Evolutionary conservation across 2,113 vertebrate genomes (phyloP), one percentile per base, ranked within the genome.

Genomic region (Anthoscopus minutus): DNA sequence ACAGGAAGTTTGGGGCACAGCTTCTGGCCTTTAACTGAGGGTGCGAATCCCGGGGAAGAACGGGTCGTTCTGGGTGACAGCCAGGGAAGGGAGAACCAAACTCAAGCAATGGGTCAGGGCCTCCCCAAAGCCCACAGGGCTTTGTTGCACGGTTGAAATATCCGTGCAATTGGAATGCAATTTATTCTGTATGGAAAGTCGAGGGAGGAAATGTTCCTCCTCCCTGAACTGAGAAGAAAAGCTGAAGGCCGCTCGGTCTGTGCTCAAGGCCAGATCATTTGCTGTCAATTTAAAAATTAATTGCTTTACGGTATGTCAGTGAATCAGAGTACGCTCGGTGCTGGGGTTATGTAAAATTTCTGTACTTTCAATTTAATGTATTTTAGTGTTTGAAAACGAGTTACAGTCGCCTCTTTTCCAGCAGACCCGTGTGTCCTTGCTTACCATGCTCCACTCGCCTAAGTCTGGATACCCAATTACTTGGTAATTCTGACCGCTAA

Each of bases 281-380:
- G 17, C 73, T 35, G 1, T 11, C 25, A 1, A 8, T 47, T 22
- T 0, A 2, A 25, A 7, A 4, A 25, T 0, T 3, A 0, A 3
- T 17, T 61, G 50, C 3, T 31, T 14, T 14, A 5, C 35, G 71
- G 10, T 20, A 3, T 2, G 17, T 18, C 40, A 8, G 58, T 9
- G 69, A 27, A 24, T 7, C 42, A 15, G 37, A 45, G 71, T 10
- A 33, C 23, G 1, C 9, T 16, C 45, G 1, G 42, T 17, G 66
- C 61, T 25, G 38, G 33, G 21, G 44, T 7, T 9, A 4, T 0
- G 10, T 6, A 11, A 3, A 25, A 11, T 38, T 4, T 12, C 69
- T 38, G 0, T 18, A 2, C 38, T 42, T 70, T 5, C n/a, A 7
- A 4, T 50, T 31, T 4, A 22, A 45, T 28, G 2, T 7, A 0